Evolutionary conservation across 1,140 invertebrate genomes (phyloP), one percentile per base, ranked within the genome.

Genomic region (Heliothis virescens): DNA sequence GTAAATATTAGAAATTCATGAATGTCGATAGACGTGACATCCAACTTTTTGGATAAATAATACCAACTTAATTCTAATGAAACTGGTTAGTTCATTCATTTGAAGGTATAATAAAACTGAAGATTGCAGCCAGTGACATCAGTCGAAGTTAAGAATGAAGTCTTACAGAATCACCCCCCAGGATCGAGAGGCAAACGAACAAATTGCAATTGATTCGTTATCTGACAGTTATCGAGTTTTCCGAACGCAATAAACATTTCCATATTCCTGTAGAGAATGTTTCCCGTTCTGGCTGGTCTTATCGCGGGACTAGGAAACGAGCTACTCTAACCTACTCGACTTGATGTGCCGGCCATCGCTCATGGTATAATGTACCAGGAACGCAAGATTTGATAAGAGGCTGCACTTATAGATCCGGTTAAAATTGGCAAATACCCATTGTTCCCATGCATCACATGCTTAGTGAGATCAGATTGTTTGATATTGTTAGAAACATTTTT

Each of bases 171-270:
- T n/a, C n/a, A n/a, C n/a, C n/a, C n/a, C n/a, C n/a, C n/a, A 41
- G 34, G 34, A 41, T 41, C 34, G 34, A 47, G 67, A 71, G n/a
- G 21, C 21, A 12, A 16, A 48, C n/a, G 63, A 67, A 47, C 15
- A 65, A 41, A 16, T 15, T 9, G 13, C 48, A 53, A 29, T 50
- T 21, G 21, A 29, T 10, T 53, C 18, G 67, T 71, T 71, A 71
- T 71, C 18, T 71, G 53, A 71, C 41, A 21, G 63, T 67, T 21
- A 29, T 52, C 18, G 21, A 71, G 67, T 71, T 71, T 71, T 71
- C 67, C 67, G 47, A 71, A 26, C n/a, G 48, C 67, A 15, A 71
- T 71, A 71, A 69, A 69, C 65, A 69, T 69, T 69, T 50, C 65
- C 65, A 69, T 50, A 69, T 53, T 52, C 48, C 48, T 29, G 67